Conservation (phyloP, 2,797 vertebrate genomes). For the Delichon dasypus region DNA sequence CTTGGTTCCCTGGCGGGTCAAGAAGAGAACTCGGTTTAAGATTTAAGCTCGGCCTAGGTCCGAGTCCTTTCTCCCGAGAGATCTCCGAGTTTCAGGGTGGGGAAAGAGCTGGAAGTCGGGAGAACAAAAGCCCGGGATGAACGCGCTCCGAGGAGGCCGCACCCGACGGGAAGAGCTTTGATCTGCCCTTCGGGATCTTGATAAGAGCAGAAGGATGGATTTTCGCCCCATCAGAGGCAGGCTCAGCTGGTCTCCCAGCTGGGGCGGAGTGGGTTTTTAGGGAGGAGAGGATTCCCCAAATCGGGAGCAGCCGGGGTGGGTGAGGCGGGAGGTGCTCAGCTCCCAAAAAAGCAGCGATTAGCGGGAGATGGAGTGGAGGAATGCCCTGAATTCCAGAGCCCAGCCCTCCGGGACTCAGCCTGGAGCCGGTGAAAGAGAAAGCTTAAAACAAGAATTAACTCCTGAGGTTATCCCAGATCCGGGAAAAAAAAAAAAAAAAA, state of each 20-base stretch:
- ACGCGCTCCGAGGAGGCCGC: neutral
- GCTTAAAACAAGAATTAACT: neutral
- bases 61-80: neutral
- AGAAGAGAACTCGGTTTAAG: neutral
- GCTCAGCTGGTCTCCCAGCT: neutral
- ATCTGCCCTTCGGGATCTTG: neutral
- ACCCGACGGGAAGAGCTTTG: neutral
- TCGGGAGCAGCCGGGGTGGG: neutral
- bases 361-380: neutral
- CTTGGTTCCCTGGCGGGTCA: accelerated
- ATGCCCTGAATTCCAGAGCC: neutral
- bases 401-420: neutral
- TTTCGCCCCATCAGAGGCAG: neutral
- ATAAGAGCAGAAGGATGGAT: neutral
- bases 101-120: neutral
- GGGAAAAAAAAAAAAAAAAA: no score
- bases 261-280: accelerated
- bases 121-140: neutral
- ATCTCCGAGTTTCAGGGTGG: neutral
- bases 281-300: neutral
- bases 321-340: neutral
- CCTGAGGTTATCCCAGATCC: neutral
- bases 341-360: neutral
- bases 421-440: neutral
- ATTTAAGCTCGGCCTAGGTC: accelerated